Evolutionary conservation across 2,113 vertebrate species (phyloP), one percentile per base, ranked within the genome.

Genomic region (Phycodurus eques): DNA sequence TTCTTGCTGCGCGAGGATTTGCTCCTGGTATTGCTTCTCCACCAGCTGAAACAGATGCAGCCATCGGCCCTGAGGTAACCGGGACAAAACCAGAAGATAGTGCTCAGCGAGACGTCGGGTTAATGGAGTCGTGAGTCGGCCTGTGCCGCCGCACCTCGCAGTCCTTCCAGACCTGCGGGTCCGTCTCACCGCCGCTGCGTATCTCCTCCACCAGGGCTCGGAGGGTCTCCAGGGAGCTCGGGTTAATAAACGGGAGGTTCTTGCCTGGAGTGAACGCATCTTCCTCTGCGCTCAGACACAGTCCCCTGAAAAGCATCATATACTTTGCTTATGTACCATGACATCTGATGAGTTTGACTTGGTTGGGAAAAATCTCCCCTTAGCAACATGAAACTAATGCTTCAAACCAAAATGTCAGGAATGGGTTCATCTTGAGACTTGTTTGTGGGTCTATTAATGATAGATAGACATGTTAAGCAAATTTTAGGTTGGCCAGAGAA

Each of bases 11-110:
- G 94, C 94, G 9, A 92, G 88, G 69, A 98, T 96, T 82, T 98
- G 96, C 19, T 96, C 94, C 77, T 97, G 95, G 80, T 95, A 97
- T 89, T 97, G 96, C 75, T 94, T 95, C 87, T 98, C 96, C 70
- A 98, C 95, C 85, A 95, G 88, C 76, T 87, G 93, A 88, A 99
- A 92, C 1, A 99, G 93, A 39, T 96, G 95, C 11, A 97, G 80
- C 96, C 96, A 99, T 86, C 93, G 94, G 35, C 93, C 85, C 98
- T 99, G 82, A 85, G 42, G 42, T 47, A 8, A 12, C 2, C 35
- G 19, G 17, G 20, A 20, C 0, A 31, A 31, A 60, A 33, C 31
- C 31, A 60, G 27, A 60, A 60, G 27, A 19, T 2, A 8, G 27
- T 7, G 13, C 59, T 61, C 31, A 35, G 33, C 57, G 1, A 60